Conservation (phyloP, 2,797 vertebrate genomes). For the Pampus argenteus region DNA sequence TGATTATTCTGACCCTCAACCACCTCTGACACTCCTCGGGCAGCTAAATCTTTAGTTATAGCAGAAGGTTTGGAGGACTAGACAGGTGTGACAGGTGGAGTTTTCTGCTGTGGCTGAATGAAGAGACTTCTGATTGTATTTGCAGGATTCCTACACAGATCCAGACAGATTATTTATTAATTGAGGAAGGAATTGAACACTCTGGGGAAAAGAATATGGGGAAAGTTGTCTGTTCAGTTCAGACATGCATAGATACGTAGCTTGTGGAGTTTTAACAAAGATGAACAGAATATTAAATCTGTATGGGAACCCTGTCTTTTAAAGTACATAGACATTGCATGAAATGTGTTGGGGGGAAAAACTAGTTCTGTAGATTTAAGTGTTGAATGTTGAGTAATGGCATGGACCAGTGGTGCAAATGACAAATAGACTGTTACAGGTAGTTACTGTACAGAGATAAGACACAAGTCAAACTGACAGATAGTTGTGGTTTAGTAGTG, state of each 20-base stretch:
- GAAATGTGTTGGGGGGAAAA: background rate
- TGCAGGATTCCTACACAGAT: slow-evolving; percentile 7
- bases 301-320: background rate
- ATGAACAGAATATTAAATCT: background rate
- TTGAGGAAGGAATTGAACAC: background rate
- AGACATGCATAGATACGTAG: background rate
- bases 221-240: background rate
- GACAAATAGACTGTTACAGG: slow-evolving; percentile 15
- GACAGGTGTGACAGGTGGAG: background rate
- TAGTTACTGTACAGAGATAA: background rate
- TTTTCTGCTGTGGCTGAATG: background rate
- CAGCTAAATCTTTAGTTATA: slow-evolving; percentile 59
- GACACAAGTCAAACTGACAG: background rate
- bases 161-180: background rate
- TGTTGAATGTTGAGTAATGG: slow-evolving; percentile 17
- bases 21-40: slow-evolving; percentile 49
- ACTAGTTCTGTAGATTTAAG: background rate
- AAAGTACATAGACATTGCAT: background rate
- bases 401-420: background rate
- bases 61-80: slow-evolving; percentile 23
- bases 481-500: background rate
- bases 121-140: slow-evolving; percentile 10
- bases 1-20: background rate
- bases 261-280: background rate
- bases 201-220: background rate